phyloP scores from a whole-genome alignment of 92 coral and sea anemone genomes.

The Heliopora coerulea region DNA sequence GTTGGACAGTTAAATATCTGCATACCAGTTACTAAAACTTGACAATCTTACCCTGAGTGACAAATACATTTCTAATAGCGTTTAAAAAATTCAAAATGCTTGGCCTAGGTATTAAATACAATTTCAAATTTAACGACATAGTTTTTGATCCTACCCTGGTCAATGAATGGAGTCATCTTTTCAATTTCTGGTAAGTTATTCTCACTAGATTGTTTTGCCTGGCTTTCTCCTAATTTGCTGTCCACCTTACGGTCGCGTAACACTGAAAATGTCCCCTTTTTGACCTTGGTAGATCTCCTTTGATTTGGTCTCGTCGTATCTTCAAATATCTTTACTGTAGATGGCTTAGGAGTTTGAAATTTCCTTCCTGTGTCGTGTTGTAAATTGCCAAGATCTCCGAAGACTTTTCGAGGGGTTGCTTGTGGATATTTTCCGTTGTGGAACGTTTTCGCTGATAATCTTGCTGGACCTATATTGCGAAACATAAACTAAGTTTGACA shows the following conservation, averaged over 20 bases:
- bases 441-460: constrained; percentile 67
- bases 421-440: constrained; percentile 51
- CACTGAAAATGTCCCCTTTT: constrained; percentile 24
- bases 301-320: constrained; percentile 11
- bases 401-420: constrained; percentile 84
- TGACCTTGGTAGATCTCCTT: background rate
- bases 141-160: constrained; percentile 73
- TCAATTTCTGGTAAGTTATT: constrained; percentile 62
- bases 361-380: constrained; percentile 22
- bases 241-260: constrained; percentile 34
- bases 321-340: constrained; percentile 28
- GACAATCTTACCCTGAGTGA: no score
- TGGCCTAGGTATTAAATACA: no score
- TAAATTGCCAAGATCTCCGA: constrained; percentile 87
- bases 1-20: no score
- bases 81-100: no score
- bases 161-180: constrained; percentile 77
- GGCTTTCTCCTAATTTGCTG: constrained; percentile 42
- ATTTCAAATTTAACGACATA: no score
- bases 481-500: no score
- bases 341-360: constrained; percentile 29
- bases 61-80: no score
- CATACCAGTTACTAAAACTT: no score
- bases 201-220: constrained; percentile 54
- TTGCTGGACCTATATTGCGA: constrained; percentile 65